Percentiles rank a stretch among this genome's conserved stretches.
phyloP scores from a whole-genome alignment of 2,888 invertebrate genomes.

The Neoscelio sp. region DNA sequence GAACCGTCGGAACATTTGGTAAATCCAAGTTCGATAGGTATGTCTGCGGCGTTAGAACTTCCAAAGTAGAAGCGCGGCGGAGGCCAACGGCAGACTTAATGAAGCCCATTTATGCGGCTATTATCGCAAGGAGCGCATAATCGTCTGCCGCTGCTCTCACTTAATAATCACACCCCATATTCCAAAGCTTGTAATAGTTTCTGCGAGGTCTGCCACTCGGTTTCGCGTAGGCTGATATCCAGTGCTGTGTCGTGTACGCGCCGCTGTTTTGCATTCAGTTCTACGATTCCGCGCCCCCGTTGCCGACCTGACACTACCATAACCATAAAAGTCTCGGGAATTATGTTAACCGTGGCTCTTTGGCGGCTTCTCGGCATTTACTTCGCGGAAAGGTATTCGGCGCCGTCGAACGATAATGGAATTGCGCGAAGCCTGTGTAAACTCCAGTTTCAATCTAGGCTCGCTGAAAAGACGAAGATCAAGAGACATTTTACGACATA shows the following conservation, averaged over 20 bases:
- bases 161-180: constrained; percentile 81
- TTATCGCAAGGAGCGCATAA: constrained; percentile 80
- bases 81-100: constrained; percentile 78
- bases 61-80: constrained; percentile 67
- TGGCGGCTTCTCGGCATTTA: constrained; percentile 67
- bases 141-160: constrained; percentile 80
- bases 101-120: constrained; percentile 81
- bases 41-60: constrained; percentile 69
- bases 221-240: constrained; percentile 62
- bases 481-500: constrained; percentile 64
- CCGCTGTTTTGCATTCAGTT: constrained; percentile 72
- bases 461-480: constrained; percentile 65
- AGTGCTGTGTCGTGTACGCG: constrained; percentile 63
- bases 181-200: constrained; percentile 76
- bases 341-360: constrained; percentile 68
- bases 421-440: constrained; percentile 68
- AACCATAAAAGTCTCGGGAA: constrained; percentile 69
- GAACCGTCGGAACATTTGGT: constrained; percentile 43
- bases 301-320: constrained; percentile 63
- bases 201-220: constrained; percentile 65
- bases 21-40: constrained; percentile 66
- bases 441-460: constrained; percentile 67
- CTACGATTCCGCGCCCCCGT: constrained; percentile 55
- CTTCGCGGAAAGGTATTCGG: constrained; percentile 66
- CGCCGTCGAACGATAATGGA: constrained; percentile 70